Evolutionary conservation across 2,113 vertebrate genomes (phyloP), one percentile per base, ranked within the genome.

Genomic region (Isurus oxyrinchus): DNA sequence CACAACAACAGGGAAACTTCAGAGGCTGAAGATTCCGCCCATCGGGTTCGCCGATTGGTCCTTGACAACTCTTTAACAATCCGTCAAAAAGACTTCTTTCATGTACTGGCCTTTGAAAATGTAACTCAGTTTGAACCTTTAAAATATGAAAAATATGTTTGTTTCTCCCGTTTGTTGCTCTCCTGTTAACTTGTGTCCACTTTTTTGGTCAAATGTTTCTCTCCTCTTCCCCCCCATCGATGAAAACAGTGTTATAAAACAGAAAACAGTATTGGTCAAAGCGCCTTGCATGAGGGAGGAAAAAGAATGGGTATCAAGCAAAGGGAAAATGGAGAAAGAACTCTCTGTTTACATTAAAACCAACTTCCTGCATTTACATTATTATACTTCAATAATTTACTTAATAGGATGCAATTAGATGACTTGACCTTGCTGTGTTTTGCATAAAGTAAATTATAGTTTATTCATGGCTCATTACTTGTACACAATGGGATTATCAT

Each of bases 361-460:
- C 57, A n/a, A 31, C 35, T 91, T 91, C 88, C 88, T 59, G 55
- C 88, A n/a, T 61, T 91, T 61, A 91, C 19, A n/a, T 35, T 35
- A 13, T 59, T 59, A 91, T 59, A n/a, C 88, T 31, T 91, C 88
- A 91, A 61, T n/a, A 61, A 91, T 91, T 61, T 61, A 61, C 57
- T 91, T 91, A 91, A 91, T 91, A 91, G 88, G 57, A 35, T 61
- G 88, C 55, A 91, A 91, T 91, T 91, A 81, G n/a, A n/a, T 40
- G 76, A 40, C 35, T 81, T 1, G 40, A 40, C 13, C 35, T 61
- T 61, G 88, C 31, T 61, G 16, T 57, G 88, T 35, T 59, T 59
- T 53, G 23, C 4, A 16, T 59, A 16, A 91, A 91, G 13, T 91
- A 59, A 91, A 91, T 61, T 59, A 91, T 16, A 40, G 35, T 91